A percentile compares a stretch with the other conserved stretches of the same genome.
These are phyloP conservation scores for Pogonus chalceus DNA, from an alignment of 1,140 invertebrate species.

Conservation along the genomic window DNA sequence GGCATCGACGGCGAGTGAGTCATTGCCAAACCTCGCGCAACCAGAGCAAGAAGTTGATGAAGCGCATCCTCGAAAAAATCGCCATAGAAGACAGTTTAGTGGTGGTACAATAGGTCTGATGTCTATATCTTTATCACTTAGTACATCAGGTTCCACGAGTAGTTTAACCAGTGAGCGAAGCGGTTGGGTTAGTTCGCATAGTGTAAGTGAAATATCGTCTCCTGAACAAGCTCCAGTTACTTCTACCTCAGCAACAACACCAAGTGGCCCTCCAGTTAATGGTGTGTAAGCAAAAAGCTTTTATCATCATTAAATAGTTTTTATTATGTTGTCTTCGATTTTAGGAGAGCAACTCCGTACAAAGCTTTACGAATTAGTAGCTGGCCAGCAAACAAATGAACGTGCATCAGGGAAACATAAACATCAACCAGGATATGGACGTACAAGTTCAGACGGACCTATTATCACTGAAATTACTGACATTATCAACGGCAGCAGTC, in stretches of 20 bases:
- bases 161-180: conserved; percentile 62
- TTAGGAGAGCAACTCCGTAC: conserved; percentile 49
- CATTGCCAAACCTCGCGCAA: conserved; percentile 50
- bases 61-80: no score
- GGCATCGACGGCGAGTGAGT: conserved; percentile 39
- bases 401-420: background rate
- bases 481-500: background rate
- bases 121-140: conserved; percentile 8
- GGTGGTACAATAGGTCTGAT: no score
- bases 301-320: no score
- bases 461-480: no score
- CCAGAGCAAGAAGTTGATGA: conserved; percentile 34
- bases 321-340: no score
- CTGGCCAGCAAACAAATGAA: conserved; percentile 22
- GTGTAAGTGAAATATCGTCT: conserved; percentile 12
- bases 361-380: conserved; percentile 45
- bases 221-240: background rate
- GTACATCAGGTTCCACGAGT: conserved; percentile 48
- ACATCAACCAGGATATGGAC: background rate
- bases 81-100: no score
- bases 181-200: conserved; percentile 63
- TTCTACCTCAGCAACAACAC: background rate
- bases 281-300: no score
- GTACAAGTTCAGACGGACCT: background rate
- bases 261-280: background rate